phyloP scores from a whole-genome alignment of 2,888 invertebrate genomes.

The Cryptocephalus primarius region DNA sequence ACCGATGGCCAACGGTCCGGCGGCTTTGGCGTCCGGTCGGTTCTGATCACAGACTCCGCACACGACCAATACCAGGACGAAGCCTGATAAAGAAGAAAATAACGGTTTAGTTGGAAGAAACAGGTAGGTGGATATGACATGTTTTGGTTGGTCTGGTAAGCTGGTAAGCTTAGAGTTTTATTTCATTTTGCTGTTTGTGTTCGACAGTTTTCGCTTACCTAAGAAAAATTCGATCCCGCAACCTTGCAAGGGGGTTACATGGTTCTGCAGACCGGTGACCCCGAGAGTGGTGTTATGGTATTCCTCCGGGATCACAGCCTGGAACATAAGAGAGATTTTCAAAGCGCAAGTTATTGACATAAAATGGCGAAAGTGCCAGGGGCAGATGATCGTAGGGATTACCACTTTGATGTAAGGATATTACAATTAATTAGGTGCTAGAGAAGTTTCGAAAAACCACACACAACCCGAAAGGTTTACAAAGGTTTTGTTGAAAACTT shows the following conservation, averaged over 20 bases:
- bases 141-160: no score
- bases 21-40: slow-evolving; percentile 67
- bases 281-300: slow-evolving; percentile 52
- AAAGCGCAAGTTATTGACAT: no score
- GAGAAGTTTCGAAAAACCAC: no score
- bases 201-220: slow-evolving; percentile 2
- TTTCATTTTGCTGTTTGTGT: not conserved
- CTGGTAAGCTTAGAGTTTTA: no score
- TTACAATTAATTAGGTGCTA: no score
- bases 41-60: slow-evolving; percentile 78
- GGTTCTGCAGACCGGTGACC: slow-evolving; percentile 49
- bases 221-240: slow-evolving; percentile 85
- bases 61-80: slow-evolving; percentile 81
- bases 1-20: slow-evolving; percentile 81
- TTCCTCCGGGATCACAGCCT: slow-evolving; percentile 58
- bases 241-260: slow-evolving; percentile 64
- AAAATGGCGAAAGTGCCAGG: no score
- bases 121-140: no score
- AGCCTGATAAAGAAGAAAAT: slow-evolving; percentile 50
- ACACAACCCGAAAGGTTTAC: no score
- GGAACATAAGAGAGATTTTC: slow-evolving; percentile 7
- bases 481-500: no score
- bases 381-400: no score
- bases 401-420: no score
- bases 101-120: no score